Evolutionary conservation across 1,140 invertebrate genomes (phyloP).

Genomic region (Drosophila tropicalis): DNA sequence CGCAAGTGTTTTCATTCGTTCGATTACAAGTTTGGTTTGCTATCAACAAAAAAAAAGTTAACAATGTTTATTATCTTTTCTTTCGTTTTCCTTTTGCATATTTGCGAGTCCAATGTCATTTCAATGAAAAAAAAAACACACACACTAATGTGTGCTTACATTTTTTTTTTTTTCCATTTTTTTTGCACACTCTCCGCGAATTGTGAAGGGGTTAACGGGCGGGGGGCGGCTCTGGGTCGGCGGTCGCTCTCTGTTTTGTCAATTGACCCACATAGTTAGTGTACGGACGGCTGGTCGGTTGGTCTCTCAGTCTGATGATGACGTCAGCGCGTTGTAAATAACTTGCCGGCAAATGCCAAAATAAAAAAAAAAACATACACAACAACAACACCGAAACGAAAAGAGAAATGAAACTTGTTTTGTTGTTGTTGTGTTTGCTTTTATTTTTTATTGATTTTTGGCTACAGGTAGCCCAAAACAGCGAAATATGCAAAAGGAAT

Average conservation of each 20-base stretch:
- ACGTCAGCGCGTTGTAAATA: slow-evolving; percentile 58
- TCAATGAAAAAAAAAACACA: slow-evolving; percentile 65
- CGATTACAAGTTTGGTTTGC: slow-evolving; percentile 28
- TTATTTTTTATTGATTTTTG: slow-evolving; percentile 28
- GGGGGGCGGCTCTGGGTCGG: background rate
- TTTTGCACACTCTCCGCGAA: slow-evolving; percentile 55
- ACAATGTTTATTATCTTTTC: slow-evolving; percentile 43
- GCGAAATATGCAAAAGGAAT: slow-evolving; percentile 27
- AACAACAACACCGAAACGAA: slow-evolving; percentile 29
- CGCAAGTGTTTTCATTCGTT: slow-evolving; percentile 27
- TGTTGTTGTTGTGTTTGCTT: slow-evolving; percentile 41
- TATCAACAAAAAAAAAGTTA: slow-evolving; percentile 11
- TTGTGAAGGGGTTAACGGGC: slow-evolving; percentile 34
- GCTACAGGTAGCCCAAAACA: slow-evolving; percentile 52
- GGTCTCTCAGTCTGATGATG: slow-evolving; percentile 43
- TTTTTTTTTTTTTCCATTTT: slow-evolving; percentile 48
- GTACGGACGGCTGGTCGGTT: background rate
- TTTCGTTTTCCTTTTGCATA: slow-evolving; percentile 27
- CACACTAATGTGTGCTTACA: slow-evolving; percentile 59
- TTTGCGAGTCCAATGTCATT: slow-evolving; percentile 66
- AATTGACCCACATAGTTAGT: slow-evolving; percentile 69
- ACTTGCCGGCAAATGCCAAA: slow-evolving; percentile 62
- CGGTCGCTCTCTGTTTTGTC: slow-evolving; percentile 52
- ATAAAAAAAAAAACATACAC: slow-evolving; percentile 35
- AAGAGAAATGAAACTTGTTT: slow-evolving; percentile 25